Evolutionary conservation across 2,888 invertebrate species (phyloP).

Genomic region (Euphydryas editha): DNA sequence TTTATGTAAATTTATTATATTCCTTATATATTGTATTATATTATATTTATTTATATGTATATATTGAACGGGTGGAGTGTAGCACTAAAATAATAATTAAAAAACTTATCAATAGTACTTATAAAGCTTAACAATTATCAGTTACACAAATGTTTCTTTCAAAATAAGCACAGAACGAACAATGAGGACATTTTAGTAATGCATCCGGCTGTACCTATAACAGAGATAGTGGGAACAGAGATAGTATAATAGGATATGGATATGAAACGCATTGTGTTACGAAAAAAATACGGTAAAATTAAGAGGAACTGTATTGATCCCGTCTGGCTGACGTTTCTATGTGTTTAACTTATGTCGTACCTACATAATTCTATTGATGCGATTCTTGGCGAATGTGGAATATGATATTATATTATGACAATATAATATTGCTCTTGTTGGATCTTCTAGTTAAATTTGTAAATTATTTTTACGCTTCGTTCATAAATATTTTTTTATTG

Average conservation of each 20-base stretch:
- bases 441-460: no score
- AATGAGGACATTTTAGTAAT: constrained; percentile 15
- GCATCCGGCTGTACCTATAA: constrained; percentile 7
- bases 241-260: background rate
- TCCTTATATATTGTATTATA: no score
- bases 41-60: no score
- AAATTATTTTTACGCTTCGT: no score
- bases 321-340: background rate
- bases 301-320: background rate
- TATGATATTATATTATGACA: no score
- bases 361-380: background rate
- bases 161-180: background rate
- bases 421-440: no score
- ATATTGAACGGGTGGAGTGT: no score
- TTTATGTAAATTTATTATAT: no score
- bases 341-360: background rate
- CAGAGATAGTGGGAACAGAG: constrained; percentile 8
- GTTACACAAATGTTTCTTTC: constrained; percentile 1
- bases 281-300: background rate
- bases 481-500: no score
- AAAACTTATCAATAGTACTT: background rate
- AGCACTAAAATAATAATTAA: background rate
- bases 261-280: no score
- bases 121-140: no score
- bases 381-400: background rate